These are phyloP conservation scores for Leucoptera coffeella DNA, from an alignment of 2,888 invertebrate genomes.

Conservation along the genomic window DNA sequence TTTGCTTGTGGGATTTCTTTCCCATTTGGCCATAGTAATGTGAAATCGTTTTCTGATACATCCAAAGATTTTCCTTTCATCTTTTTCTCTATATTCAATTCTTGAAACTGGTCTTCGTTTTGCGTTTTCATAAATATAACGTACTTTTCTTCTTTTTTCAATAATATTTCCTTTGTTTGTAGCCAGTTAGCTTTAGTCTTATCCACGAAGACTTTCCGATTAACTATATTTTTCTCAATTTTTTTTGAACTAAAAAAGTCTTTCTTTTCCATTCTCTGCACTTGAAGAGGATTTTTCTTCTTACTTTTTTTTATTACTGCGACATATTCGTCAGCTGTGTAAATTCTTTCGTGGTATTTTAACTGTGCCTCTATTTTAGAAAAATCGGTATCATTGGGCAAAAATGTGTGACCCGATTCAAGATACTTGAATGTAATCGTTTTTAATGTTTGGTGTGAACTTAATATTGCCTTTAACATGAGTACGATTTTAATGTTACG, in stretches of 20 bases:
- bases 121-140: too few relatives aligned
- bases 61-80: not conserved
- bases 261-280: not conserved
- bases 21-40: not conserved
- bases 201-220: too few relatives aligned
- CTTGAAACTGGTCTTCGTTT: not conserved
- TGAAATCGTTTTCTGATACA: not conserved
- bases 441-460: slow-evolving; percentile 4
- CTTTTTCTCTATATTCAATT: not conserved
- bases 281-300: not conserved
- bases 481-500: slow-evolving; percentile 7
- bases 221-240: not conserved
- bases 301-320: slow-evolving; percentile 5
- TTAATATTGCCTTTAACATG: slow-evolving; percentile 6
- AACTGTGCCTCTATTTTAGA: slow-evolving; percentile 5
- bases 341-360: slow-evolving; percentile 5
- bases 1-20: not conserved
- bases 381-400: slow-evolving; percentile 8
- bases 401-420: slow-evolving; percentile 7
- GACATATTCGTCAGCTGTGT: slow-evolving; percentile 6
- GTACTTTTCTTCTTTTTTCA: too few relatives aligned
- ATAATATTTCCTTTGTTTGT: too few relatives aligned
- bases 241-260: not conserved
- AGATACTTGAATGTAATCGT: slow-evolving; percentile 5
- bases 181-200: too few relatives aligned